Percentiles rank a stretch among this genome's conserved stretches.
These are phyloP conservation scores for Brachymystax lenok DNA, from an alignment of 2,797 vertebrate species.

Conservation along the genomic window DNA sequence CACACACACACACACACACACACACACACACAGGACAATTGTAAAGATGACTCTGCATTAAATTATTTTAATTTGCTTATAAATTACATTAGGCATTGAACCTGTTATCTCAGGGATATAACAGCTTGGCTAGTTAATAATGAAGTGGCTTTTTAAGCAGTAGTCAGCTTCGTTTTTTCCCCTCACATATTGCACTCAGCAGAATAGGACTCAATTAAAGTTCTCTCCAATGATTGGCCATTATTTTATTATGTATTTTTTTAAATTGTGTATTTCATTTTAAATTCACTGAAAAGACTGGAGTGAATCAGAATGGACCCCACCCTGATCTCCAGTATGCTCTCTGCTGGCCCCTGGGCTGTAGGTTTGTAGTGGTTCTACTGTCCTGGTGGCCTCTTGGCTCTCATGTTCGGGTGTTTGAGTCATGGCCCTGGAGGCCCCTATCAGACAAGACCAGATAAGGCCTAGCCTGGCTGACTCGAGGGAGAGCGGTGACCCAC, in stretches of 20 bases:
- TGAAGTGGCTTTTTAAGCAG: slow-evolving; percentile 42
- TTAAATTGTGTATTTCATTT: background rate
- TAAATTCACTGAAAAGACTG: background rate
- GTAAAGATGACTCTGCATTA: slow-evolving; percentile 34
- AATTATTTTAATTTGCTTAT: slow-evolving; percentile 52
- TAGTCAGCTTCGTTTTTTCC: slow-evolving; percentile 41
- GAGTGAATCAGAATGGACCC: background rate
- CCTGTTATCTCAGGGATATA: slow-evolving; percentile 53
- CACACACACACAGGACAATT: no score
- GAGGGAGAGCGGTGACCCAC: no score
- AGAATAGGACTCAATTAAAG: background rate
- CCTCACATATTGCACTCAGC: background rate
- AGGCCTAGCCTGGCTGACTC: slow-evolving; percentile 9
- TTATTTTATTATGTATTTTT: no score
- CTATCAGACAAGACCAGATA: background rate
- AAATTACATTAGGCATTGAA: slow-evolving; percentile 62
- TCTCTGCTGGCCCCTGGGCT: background rate
- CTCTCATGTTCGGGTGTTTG: background rate
- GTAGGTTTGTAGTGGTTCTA: background rate
- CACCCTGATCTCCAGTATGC: background rate
- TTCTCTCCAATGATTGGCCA: no score
- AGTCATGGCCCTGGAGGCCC: background rate
- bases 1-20: no score
- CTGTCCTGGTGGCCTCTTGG: no score
- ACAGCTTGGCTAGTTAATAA: slow-evolving; percentile 57